Base-by-base conservation (phyloP, 2,113 vertebrate species). In the Atrichornis clamosus region DNA sequence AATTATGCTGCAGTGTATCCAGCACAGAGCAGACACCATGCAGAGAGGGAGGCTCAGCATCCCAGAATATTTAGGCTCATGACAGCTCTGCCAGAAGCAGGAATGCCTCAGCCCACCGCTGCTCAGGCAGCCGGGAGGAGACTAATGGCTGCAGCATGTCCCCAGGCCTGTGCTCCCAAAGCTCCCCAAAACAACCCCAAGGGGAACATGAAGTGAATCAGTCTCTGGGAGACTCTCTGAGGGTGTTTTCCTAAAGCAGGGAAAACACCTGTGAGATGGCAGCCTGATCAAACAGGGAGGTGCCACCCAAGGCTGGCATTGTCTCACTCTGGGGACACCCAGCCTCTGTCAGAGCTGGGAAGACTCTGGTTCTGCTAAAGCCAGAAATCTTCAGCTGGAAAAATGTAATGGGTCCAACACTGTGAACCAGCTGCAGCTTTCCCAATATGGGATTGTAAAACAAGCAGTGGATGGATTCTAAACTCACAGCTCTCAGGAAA, bases 131-230 rank as follows among this genome's bases (percentile, higher is more conserved):
- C 23, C 2, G 15, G 32, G 33, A 72, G 53, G 53, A 67, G 27
- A 33, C 17, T 52, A 37, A 33, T 6, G n/a, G 28, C 2, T 62
- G 7, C 12, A 16, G 8, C 22, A 1, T 0, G 1, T 26, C 24
- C n/a, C 37, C 64, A 37, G 13, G 41, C 58, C 92, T 33, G 32
- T 11, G 56, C 42, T 35, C 47, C 84, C 1, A 0, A 47, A 84
- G 33, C 35, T 85, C 32, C 47, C 44, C 58, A 55, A 12, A 69
- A 77, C 55, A 46, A 17, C 9, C 67, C 58, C 58, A 41, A 68
- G 44, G 7, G n/a, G 64, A 80, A 24, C 9, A 7, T 2, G 30
- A 32, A 63, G 60, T 1, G 46, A 49, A 27, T 35, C 26, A 47
- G 60, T 70, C 50, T 35, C 77, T 46, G 84, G 28, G 33, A 42